phyloP scores from a whole-genome alignment of 2,797 vertebrate genomes.

The Poliocrania exsul region DNA sequence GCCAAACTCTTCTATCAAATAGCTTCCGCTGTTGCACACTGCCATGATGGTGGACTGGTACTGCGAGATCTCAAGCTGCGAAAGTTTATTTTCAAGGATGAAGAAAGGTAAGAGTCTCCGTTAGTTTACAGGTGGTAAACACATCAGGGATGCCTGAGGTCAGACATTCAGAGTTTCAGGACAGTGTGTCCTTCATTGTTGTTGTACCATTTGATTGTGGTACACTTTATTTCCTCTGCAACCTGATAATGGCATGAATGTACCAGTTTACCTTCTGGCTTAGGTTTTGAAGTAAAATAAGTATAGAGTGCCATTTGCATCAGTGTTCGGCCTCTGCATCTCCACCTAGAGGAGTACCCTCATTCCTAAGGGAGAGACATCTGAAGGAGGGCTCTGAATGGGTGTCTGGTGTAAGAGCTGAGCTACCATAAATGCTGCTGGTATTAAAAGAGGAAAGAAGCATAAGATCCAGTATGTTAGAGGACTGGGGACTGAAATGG shows the following conservation, averaged over 20 bases:
- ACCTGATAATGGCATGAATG: not conserved
- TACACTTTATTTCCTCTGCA: not conserved
- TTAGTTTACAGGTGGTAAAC: not conserved
- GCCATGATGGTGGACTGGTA: conserved; percentile 95
- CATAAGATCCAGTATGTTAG: not conserved
- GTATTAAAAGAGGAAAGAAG: not conserved
- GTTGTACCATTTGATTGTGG: not conserved
- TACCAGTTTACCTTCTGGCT: not conserved
- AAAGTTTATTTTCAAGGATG: conserved; percentile 98
- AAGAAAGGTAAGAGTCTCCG: conserved; percentile 87
- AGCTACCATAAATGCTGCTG: not conserved
- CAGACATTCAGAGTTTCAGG: not conserved
- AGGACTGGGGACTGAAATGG: not conserved
- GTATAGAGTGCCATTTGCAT: not conserved
- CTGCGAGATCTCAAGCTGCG: conserved; percentile 97
- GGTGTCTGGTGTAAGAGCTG: not conserved
- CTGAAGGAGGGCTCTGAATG: not conserved
- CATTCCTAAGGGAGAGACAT: not conserved
- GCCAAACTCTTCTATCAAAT: conserved; percentile 98
- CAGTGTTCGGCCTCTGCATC: not conserved
- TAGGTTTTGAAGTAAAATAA: not conserved
- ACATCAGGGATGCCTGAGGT: not conserved
- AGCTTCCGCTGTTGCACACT: conserved; percentile 95
- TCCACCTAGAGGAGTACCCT: not conserved
- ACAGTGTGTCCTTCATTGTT: not conserved